Evolutionary conservation across 2,113 vertebrate genomes (phyloP), one percentile per base, ranked within the genome.

Genomic region (Ptychochromis oligacanthus): DNA sequence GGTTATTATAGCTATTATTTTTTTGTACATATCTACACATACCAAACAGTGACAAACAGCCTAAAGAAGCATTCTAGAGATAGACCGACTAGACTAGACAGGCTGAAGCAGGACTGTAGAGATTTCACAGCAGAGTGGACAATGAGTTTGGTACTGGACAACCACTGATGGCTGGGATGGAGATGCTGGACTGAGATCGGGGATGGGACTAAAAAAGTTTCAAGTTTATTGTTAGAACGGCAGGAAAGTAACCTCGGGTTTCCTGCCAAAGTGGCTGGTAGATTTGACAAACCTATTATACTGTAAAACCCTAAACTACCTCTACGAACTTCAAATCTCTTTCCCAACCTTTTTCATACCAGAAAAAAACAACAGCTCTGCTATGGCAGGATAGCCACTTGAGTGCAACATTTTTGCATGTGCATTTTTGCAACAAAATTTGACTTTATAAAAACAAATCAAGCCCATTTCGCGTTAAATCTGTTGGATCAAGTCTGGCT

Each of bases 341-440:
- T 67, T 43, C 46, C 28, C 54, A 26, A 36, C 58, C 75, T 20
- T 77, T 78, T 64, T 12, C 52, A 31, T 11, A 36, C 82, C 80
- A 8, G 57, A 80, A 82, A n/a, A 80, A n/a, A 58, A 80, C 67
- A 18, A 62, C 57, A 40, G 79, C 72, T 88, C 83, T 6, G 59
- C 61, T 40, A 34, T 36, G 83, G 89, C 88, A 88, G 86, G 72
- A 80, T 59, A 75, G 86, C 90, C 91, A 74, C 83, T 82, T 90
- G 88, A 93, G 93, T 94, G 94, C 92, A 94, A 94, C 83, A 43
- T 75, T 82, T 87, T 75, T 75, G 87, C 86, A 77, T 92, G 88
- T 91, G 90, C 91, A 91, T 93, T 90, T 85, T 83, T 81, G 90
- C 90, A 87, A 93, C 72, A 85, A 88, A 83, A 85, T 77, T 82